Conservation (phyloP, 2,797 vertebrate species). For the Tenualosa ilisha region DNA sequence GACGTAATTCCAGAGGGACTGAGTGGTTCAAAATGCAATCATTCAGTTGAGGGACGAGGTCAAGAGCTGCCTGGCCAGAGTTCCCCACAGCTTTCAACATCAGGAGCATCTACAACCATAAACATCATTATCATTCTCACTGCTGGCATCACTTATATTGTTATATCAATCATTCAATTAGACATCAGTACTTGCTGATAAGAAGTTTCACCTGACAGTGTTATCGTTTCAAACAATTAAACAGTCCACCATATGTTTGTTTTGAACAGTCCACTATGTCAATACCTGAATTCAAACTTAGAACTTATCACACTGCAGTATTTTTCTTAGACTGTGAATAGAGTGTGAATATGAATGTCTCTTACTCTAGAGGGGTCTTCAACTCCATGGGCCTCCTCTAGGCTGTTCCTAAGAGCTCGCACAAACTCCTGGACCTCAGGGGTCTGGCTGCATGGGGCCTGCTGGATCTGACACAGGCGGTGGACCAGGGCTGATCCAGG, state of each 20-base stretch:
- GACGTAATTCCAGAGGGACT: constrained; percentile 63
- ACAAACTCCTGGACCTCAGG: constrained; percentile 74
- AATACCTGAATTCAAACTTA: neutral
- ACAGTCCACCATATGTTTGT: neutral
- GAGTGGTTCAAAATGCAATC: constrained; percentile 64
- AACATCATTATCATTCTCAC: neutral
- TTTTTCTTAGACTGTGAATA: neutral
- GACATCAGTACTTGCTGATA: neutral
- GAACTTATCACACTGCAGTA: neutral
- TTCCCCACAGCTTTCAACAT: constrained; percentile 84
- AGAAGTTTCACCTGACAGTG: neutral
- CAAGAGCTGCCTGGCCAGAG: constrained; percentile 67
- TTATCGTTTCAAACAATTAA: neutral
- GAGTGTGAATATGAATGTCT: constrained; percentile 18
- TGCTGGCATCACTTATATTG: neutral
- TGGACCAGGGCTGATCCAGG: constrained; percentile 77
- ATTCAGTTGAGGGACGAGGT: constrained; percentile 68
- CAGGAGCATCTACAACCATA: constrained; percentile 69
- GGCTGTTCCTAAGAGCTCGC: constrained; percentile 64
- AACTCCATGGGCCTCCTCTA: constrained; percentile 67
- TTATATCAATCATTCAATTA: no score
- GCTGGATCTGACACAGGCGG: constrained; percentile 72
- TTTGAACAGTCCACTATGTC: neutral
- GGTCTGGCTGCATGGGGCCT: constrained; percentile 64
- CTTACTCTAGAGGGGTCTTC: constrained; percentile 44